phyloP scores from a whole-genome alignment of 2,888 invertebrate genomes.

The Tiliacea aurago region DNA sequence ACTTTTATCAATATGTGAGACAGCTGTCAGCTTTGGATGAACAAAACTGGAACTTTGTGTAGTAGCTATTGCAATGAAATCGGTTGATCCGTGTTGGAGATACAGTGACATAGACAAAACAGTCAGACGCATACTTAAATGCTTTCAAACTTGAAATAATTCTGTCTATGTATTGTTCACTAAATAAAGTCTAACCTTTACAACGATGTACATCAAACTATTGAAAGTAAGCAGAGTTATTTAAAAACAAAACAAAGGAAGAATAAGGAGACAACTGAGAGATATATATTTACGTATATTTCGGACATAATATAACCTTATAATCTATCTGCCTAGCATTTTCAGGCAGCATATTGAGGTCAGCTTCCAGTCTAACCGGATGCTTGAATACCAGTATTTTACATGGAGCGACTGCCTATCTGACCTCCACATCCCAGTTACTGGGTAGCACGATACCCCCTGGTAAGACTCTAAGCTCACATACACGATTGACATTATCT shows the following conservation, averaged over 20 bases:
- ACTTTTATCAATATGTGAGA: neutral
- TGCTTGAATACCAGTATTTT: neutral
- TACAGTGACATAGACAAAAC: neutral
- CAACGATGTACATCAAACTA: constrained; percentile 14
- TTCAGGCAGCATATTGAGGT: neutral
- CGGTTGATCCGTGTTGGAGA: neutral
- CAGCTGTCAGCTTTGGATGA: neutral
- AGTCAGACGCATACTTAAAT: neutral
- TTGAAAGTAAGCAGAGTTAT: constrained; percentile 46
- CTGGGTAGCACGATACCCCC: neutral
- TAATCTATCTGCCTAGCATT: neutral
- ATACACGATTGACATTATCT: too few species aligned
- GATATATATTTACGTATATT: neutral
- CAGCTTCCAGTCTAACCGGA: neutral
- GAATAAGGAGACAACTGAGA: neutral
- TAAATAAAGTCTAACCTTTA: constrained; percentile 17
- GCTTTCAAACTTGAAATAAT: neutral
- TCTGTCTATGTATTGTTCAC: neutral
- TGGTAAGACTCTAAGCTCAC: neutral
- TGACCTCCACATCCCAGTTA: neutral
- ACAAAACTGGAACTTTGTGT: neutral
- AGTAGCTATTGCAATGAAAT: neutral
- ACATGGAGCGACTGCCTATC: neutral
- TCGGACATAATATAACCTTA: neutral
- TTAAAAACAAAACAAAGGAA: neutral